phyloP scores from a whole-genome alignment of 1,140 invertebrate genomes.

The Lordiphosa collinella region DNA sequence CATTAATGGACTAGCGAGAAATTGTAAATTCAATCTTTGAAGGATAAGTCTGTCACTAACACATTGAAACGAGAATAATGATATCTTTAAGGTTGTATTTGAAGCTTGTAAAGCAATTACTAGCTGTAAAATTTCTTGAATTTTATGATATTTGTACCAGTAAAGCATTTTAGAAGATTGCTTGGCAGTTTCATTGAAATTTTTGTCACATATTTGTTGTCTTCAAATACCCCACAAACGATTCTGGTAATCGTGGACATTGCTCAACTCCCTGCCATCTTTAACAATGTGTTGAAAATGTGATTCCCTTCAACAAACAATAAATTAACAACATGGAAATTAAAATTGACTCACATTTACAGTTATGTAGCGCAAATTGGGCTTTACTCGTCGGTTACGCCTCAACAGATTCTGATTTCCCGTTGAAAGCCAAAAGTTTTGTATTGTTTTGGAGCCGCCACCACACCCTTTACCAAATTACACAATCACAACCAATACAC shows the following conservation, averaged over 20 bases:
- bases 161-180: no score
- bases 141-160: no score
- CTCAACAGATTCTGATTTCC: slow-evolving; percentile 13
- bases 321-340: slow-evolving; percentile 15
- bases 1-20: no score
- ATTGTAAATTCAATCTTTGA: no score
- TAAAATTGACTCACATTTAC: slow-evolving; percentile 53
- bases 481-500: slow-evolving; percentile 12
- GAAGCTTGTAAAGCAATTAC: no score
- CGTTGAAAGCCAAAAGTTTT: slow-evolving; percentile 12
- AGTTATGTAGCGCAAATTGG: slow-evolving; percentile 22
- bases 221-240: no score
- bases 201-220: no score
- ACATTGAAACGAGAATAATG: no score
- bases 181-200: no score
- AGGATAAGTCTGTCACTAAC: no score
- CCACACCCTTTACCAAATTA: slow-evolving; percentile 24
- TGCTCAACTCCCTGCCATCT: slow-evolving; percentile 3
- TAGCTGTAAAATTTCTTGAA: no score
- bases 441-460: slow-evolving; percentile 12
- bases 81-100: no score
- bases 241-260: slow-evolving; percentile 57
- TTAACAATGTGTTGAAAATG: slow-evolving; percentile 66
- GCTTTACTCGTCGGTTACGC: slow-evolving; percentile 33
- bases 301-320: slow-evolving; percentile 25